A percentile compares a stretch with the other conserved stretches of the same genome.
Evolutionary conservation across 2,797 vertebrate species (phyloP).

Genomic region (Threskiornis aethiopicus): DNA sequence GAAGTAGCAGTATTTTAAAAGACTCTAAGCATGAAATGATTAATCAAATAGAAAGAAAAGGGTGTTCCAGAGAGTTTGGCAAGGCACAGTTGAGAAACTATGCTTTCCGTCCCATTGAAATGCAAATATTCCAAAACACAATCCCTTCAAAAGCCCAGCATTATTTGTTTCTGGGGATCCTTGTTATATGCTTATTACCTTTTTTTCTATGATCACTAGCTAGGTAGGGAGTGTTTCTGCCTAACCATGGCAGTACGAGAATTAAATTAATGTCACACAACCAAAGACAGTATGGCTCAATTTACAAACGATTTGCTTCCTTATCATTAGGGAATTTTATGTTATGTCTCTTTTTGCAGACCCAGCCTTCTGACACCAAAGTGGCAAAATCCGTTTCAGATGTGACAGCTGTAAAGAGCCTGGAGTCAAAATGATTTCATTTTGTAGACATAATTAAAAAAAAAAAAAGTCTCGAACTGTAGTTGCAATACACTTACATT

Average conservation of each 20-base stretch:
- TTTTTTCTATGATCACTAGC: not conserved
- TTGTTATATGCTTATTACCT: not conserved
- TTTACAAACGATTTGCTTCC: not conserved
- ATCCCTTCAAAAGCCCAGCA: not conserved
- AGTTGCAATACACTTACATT: not conserved
- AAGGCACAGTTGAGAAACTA: slow-evolving; percentile 25
- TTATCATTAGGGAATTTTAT: not conserved
- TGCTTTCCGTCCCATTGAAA: slow-evolving; percentile 54
- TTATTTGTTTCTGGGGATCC: slow-evolving; percentile 24
- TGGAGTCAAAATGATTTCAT: not conserved
- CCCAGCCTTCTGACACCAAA: not conserved
- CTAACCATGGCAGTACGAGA: not conserved
- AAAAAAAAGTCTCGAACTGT: not conserved
- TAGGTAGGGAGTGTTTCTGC: not conserved
- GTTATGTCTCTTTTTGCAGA: not conserved
- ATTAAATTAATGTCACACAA: not conserved
- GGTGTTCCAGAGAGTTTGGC: slow-evolving; percentile 36
- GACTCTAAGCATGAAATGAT: slow-evolving; percentile 39
- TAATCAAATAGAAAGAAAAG: slow-evolving; percentile 60
- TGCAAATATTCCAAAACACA: slow-evolving; percentile 35
- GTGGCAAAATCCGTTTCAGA: slow-evolving; percentile 3
- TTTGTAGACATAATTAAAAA: not conserved
- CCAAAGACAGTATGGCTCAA: not conserved
- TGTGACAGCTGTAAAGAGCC: slow-evolving; percentile 11
- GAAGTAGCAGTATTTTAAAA: slow-evolving; percentile 45